Evolutionary conservation across 1,140 invertebrate genomes (phyloP), one percentile per base, ranked within the genome.

Genomic region (Conopomorpha cramerella): DNA sequence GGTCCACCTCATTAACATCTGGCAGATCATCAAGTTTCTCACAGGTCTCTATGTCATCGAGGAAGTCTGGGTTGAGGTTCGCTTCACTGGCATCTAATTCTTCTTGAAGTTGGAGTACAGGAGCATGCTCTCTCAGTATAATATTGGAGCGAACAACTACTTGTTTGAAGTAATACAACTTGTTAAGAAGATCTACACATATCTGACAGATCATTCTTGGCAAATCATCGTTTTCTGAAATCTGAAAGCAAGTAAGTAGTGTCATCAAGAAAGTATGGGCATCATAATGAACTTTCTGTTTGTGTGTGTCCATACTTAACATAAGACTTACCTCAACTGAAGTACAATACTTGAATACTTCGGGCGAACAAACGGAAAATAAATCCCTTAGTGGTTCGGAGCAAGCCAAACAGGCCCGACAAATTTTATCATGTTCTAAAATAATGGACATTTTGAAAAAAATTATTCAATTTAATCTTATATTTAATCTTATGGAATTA

Each of bases 311-410:
- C n/a, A n/a, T n/a, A n/a, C n/a, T n/a, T n/a, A n/a, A n/a, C n/a
- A n/a, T n/a, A n/a, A n/a, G n/a, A 32, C 40, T 53, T 55, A 77
- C 77, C 51, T 77, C 66, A 17, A 79, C 60, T 23, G 77, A 76
- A 30, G 77, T 79, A 34, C 77, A 79, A 41, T 67, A 79, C 29
- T 70, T 67, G 38, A 70, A 79, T 12, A 76, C 54, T 42, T 74
- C 71, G 31, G 63, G 47, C 16, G 71, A 59, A 45, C 68, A 76
- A 35, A 61, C 57, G 17, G 47, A 47, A 55, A 78, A 77, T 43
- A 79, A 59, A 38, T 78, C 59, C 28, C 60, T 68, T 25, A 76
- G 41, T 8, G 63, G 68, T 3, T 59, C 68, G 8, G 49, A 34
- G 23, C 64, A 59, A 15, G 62, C 55, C 36, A 79, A 50, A 60